Conservation (phyloP, 2,797 vertebrate genomes). For the Fistularia tabacaria region DNA sequence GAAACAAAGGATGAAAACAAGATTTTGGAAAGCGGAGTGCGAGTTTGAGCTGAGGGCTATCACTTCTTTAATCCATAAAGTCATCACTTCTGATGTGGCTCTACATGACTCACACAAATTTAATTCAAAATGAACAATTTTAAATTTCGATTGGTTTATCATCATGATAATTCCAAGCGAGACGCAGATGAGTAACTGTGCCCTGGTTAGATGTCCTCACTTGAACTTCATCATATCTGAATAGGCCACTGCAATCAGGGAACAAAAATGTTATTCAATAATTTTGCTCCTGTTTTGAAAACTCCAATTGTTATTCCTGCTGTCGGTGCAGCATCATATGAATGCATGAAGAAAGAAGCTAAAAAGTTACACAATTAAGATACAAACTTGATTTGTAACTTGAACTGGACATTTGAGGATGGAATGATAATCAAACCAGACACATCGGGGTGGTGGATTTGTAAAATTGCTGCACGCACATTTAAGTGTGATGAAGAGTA, state of each 20-base stretch:
- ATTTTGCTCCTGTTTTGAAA: background rate
- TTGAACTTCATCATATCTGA: background rate
- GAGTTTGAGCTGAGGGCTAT: constrained; percentile 56
- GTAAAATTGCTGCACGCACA: too few species aligned
- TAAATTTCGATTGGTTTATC: constrained; percentile 72
- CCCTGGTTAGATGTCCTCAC: too few species aligned
- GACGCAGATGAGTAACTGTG: constrained; percentile 22
- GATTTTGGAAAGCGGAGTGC: constrained; percentile 5
- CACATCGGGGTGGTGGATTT: too few species aligned
- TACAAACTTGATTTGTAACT: too few species aligned
- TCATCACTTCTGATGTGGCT: constrained; percentile 58
- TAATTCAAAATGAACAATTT: constrained; percentile 67
- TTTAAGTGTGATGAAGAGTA: too few species aligned
- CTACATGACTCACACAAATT: constrained; percentile 45
- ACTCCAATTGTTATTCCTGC: too few species aligned
- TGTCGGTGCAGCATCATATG: too few species aligned
- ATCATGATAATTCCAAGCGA: constrained; percentile 51
- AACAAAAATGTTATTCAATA: constrained; percentile 8
- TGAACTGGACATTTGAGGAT: too few species aligned
- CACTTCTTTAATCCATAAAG: constrained; percentile 49
- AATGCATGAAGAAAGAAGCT: too few species aligned
- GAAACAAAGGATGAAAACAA: too few species aligned
- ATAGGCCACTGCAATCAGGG: constrained; percentile 21
- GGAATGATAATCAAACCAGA: too few species aligned
- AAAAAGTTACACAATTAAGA: too few species aligned